Conservation (phyloP, 2,888 invertebrate species). For the Scaptomyza cyrtandrae region DNA sequence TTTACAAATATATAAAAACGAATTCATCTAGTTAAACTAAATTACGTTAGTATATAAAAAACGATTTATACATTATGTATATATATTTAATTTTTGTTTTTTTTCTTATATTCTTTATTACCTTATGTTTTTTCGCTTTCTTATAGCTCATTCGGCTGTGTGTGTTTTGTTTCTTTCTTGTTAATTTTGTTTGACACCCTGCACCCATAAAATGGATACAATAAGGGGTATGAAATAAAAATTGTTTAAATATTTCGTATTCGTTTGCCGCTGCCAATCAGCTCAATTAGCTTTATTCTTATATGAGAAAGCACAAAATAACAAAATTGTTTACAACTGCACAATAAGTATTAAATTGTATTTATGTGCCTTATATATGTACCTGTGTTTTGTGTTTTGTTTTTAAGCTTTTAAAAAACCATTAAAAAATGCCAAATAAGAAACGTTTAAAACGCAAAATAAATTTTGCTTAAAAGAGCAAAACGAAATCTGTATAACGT, state of each 20-base stretch:
- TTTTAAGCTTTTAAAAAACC: constrained; percentile 55
- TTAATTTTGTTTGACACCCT: constrained; percentile 19
- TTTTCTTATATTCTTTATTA: constrained; percentile 35
- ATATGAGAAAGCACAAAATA: constrained; percentile 10
- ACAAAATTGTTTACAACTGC: constrained; percentile 42
- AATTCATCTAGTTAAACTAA: constrained; percentile 72
- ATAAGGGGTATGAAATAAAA: constrained; percentile 2
- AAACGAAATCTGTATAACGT: constrained; percentile 8
- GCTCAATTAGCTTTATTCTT: constrained; percentile 9
- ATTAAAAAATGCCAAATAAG: constrained; percentile 32
- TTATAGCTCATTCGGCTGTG: constrained; percentile 6
- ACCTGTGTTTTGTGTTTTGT: constrained; percentile 31
- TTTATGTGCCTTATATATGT: constrained; percentile 20
- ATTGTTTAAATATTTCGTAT: constrained; percentile 25
- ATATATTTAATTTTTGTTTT: constrained; percentile 15
- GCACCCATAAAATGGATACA: constrained; percentile 8
- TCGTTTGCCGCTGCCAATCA: constrained; percentile 8
- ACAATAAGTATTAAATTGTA: constrained; percentile 44
- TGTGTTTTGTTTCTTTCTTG: constrained; percentile 13
- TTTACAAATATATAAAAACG: constrained; percentile 79
- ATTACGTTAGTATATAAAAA: constrained; percentile 55
- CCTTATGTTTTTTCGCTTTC: constrained; percentile 8
- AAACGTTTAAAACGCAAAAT: not conserved
- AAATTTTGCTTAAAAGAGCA: constrained; percentile 21
- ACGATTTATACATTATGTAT: constrained; percentile 51